Evolutionary conservation across 1,140 invertebrate genomes (phyloP).

Genomic region (Euwallacea fornicatus): DNA sequence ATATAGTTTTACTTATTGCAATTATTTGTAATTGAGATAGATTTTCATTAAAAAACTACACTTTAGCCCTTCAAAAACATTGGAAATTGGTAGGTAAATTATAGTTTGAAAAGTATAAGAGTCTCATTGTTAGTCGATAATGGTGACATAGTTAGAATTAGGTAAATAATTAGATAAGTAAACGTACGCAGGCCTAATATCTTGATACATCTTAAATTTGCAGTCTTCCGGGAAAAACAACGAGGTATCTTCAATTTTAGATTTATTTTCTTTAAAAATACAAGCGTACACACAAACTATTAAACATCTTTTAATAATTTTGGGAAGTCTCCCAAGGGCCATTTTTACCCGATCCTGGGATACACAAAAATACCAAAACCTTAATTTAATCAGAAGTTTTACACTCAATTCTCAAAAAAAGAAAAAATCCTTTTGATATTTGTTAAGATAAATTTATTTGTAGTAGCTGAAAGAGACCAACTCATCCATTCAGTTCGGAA

Average conservation of each 20-base stretch:
- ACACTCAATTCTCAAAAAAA: no score
- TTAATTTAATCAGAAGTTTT: no score
- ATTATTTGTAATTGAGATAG: no score
- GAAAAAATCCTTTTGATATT: conserved; percentile 2
- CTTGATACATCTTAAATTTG: conserved; percentile 25
- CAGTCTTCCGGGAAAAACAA: conserved; percentile 26
- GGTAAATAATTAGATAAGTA: conserved; percentile 8
- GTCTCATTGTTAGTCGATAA: background rate
- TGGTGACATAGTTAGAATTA: background rate
- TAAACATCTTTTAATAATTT: no score
- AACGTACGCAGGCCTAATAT: conserved; percentile 15
- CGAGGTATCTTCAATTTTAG: conserved; percentile 19
- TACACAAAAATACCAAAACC: background rate
- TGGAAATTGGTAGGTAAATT: background rate
- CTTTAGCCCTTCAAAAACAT: background rate
- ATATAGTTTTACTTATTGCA: no score
- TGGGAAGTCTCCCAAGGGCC: no score
- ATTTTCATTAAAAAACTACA: no score
- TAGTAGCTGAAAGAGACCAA: conserved; percentile 64
- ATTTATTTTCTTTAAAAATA: background rate
- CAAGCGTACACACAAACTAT: no score
- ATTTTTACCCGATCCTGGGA: no score
- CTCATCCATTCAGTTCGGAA: conserved; percentile 70
- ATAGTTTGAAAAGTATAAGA: background rate
- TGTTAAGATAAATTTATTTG: conserved; percentile 19